These are phyloP conservation scores for Tineola bisselliella DNA, from an alignment of 2,888 invertebrate genomes.

Conservation along the genomic window DNA sequence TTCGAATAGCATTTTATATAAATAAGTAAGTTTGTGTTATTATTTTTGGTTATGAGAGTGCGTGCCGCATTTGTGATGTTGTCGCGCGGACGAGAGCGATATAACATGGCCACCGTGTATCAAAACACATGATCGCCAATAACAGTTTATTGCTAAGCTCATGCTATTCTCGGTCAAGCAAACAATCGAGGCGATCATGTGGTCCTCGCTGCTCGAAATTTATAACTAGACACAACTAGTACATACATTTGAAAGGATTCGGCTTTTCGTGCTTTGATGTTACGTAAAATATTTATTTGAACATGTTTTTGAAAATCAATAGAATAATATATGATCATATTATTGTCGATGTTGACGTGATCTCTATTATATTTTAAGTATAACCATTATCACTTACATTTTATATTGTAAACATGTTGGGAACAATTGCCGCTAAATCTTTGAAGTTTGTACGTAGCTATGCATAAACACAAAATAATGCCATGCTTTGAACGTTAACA, in stretches of 20 bases:
- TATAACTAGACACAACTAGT: conserved; percentile 13
- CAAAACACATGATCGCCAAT: conserved; percentile 48
- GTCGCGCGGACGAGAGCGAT: conserved; percentile 17
- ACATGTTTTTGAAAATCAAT: conserved; percentile 43
- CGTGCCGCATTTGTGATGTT: not conserved
- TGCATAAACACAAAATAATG: not conserved
- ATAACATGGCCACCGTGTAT: conserved; percentile 39
- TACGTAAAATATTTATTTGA: conserved; percentile 43
- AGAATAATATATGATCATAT: conserved; percentile 29
- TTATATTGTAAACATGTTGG: not conserved
- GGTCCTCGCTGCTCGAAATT: conserved; percentile 18
- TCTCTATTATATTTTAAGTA: not conserved
- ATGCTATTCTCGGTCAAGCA: conserved; percentile 31
- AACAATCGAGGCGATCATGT: conserved; percentile 19
- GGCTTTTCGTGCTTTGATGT: conserved; percentile 20
- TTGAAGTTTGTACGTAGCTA: not conserved
- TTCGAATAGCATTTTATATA: not conserved
- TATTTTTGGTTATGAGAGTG: not conserved
- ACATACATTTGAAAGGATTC: not conserved
- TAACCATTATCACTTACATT: not conserved
- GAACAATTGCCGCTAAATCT: not conserved
- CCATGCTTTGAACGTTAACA: not conserved
- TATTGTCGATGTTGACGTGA: not conserved
- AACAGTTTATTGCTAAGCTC: conserved; percentile 21
- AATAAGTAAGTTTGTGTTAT: not conserved